Evolutionary conservation across 2,113 vertebrate genomes (phyloP).

Genomic region (Hemibagrus wyckioides): DNA sequence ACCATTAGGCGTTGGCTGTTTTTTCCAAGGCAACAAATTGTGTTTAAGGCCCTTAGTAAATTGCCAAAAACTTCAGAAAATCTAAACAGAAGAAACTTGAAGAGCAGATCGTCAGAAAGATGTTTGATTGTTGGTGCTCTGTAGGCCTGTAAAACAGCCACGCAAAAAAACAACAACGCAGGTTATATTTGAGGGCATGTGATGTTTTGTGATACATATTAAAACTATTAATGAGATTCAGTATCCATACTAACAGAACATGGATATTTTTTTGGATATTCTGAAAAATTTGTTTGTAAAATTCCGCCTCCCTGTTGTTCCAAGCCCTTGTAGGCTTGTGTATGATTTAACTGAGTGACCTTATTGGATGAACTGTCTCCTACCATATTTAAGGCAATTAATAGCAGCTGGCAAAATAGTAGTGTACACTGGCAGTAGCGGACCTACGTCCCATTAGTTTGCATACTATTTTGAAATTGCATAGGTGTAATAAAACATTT

Average conservation of each 20-base stretch:
- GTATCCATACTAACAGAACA: neutral
- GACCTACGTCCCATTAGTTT: neutral
- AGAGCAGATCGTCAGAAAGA: neutral
- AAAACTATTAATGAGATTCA: neutral
- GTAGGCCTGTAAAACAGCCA: neutral
- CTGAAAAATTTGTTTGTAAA: neutral
- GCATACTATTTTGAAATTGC: neutral
- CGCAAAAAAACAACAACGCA: neutral
- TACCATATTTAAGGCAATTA: neutral
- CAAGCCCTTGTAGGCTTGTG: neutral
- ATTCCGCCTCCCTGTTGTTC: neutral
- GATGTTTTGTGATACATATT: neutral
- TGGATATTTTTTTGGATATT: neutral
- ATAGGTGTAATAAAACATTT: neutral
- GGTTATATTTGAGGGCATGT: neutral
- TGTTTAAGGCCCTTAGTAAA: constrained; percentile 61
- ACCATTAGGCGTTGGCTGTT: constrained; percentile 80
- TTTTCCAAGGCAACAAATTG: constrained; percentile 63
- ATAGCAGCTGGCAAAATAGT: neutral
- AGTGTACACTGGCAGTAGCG: neutral
- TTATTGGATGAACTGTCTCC: neutral
- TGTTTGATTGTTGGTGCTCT: neutral
- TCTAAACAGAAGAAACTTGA: neutral
- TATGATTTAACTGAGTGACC: neutral
- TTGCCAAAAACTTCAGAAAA: constrained; percentile 25